Evolutionary conservation across 2,113 vertebrate species (phyloP), one percentile per base, ranked within the genome.

Genomic region (Corydoras maculifer): DNA sequence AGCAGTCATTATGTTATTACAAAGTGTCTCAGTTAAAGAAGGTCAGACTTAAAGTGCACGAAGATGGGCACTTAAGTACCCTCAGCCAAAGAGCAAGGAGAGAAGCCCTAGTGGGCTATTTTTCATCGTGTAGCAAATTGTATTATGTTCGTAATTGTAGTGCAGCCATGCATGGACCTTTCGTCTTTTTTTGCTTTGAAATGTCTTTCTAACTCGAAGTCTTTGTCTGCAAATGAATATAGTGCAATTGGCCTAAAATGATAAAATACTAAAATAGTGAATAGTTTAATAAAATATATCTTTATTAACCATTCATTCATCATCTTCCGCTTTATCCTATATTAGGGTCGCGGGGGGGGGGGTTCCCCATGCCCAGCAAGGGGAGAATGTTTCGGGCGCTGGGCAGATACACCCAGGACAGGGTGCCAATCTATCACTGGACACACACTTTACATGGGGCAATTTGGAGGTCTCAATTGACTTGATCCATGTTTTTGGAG

Each of bases 1-100:
- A 48, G 68, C 58, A 72, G 58, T 35, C 65, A 78, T 69, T 75
- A 69, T 81, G 62, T 43, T 72, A 82, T 86, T 82, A 79, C 73
- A 57, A 67, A 76, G 25, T 14, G 51, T 15, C 64, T 71, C 54
- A 29, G 10, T 59, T 76, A 31, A 49, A 74, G 35, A 65, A 74
- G 68, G 31, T 69, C 29, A 68, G 35, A 25, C 61, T 61, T 64
- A 62, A 72, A 77, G 58, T 65, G 48, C 35, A 63, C 55, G 69
- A 66, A 43, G 35, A 73, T 30, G 18, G 18, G 30, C 58, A 72
- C 64, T 80, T 65, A 69, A 72, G 29, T 29, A 62, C 75, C 58
- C 60, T 73, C 54, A 68, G 63, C 18, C 48, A 68, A 59, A 71
- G 53, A 74, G 68, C 63, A 53, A 62, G 62, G 29, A 68, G 53